Evolutionary conservation across 2,113 vertebrate genomes (phyloP), one percentile per base, ranked within the genome.

Genomic region (Chlorodrepanis virens): DNA sequence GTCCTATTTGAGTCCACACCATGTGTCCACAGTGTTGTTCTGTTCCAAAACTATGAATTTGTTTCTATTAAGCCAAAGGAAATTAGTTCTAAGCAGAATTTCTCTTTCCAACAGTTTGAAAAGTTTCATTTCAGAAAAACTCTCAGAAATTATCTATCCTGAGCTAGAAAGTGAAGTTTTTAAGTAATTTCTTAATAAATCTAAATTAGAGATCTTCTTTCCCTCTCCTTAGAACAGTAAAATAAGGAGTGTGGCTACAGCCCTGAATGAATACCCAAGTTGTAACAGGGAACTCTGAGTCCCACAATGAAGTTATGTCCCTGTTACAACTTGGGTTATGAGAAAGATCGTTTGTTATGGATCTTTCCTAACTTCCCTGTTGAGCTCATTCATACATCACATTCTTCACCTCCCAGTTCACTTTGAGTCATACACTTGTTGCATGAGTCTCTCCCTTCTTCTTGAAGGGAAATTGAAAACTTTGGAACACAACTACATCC

Each of bases 341-440:
- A 42, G 40, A 42, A 40, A 40, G 40, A 40, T 33, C 56, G 18
- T 47, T 59, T 54, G 21, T 60, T 47, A 23, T 2, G 3, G 42
- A 33, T 49, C 23, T 63, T 78, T 63, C 56, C 25, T 31, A 10
- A 25, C 40, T 60, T 45, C 37, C 14, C 18, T n/a, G 3, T 31
- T 68, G 33, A 85, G 31, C 45, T 84, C 0, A 0, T 5, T 86
- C 2, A 0, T 15, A 8, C 33, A 57, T 42, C 18, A 15, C 8
- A 1, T 31, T 28, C 49, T 72, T 75, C 40, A 40, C 0, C 22
- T 17, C 12, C 6, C 19, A 60, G 53, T 9, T 94, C 54, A 19
- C 63, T n/a, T 72, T 29, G 42, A 65, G 24, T 47, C 45, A 7
- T 3, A 3, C 10, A 14, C 6, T 44, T 61, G 14, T 31, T 64